Evolutionary conservation across 2,113 vertebrate species (phyloP), one percentile per base, ranked within the genome.

Genomic region (Rhea americana): DNA sequence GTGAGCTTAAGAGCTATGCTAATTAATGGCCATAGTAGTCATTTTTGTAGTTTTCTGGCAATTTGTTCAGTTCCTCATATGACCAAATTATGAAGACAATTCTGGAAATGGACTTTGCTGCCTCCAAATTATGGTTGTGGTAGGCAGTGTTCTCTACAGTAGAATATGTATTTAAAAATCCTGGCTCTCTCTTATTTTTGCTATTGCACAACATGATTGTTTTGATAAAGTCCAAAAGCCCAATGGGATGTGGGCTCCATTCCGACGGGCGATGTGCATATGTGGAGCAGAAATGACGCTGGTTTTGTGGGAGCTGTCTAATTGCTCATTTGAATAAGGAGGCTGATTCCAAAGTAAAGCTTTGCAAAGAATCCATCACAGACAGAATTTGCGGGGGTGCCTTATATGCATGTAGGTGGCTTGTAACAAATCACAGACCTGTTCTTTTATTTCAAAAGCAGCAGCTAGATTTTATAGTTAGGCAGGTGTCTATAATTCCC

Each of bases 401-500:
- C 20, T 94, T 87, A 85, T 79, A 19, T 55, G 32, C 22, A 13
- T n/a, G 18, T 75, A 68, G 39, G 59, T 85, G 63, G 37, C 45
- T 93, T 85, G 70, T 62, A 91, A 82, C 37, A 80, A 85, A 89
- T 76, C 48, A 87, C 35, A 85, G 66, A 82, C 62, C 7, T 82
- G 61, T 72, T 91, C 28, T 87, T 92, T 82, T 72, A 66, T 93
- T 94, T 85, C 78, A 82, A 89, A 87, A 80, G 50, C 50, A 89
- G 71, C 62, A 76, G 35, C 41, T 87, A 63, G 35, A 58, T 92
- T 28, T 82, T 68, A 7, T 50, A 85, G 58, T 80, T 85, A 76
- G 43, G 26, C 78, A 19, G 5, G 13, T 92, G 74, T 85, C 84
- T 82, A 24, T 41, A 85, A 95, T 87, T 65, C 55, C 39, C 37